A percentile compares a stretch with the other conserved stretches of the same genome.
Conservation (phyloP, 2,888 invertebrate genomes). For the Epiblema foenella region DNA sequence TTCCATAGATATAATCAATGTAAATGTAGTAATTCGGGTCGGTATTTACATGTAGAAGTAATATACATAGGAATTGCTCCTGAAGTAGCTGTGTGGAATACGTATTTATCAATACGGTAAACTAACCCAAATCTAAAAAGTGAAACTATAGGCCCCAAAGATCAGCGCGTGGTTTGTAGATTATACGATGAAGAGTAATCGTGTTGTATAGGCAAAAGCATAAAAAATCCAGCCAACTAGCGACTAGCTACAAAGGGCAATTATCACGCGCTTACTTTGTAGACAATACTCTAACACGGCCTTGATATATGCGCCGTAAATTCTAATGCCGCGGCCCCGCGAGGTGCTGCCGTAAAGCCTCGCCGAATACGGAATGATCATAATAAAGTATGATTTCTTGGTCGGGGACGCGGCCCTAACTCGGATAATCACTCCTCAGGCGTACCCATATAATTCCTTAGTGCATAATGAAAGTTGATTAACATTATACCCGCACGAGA, state of each 20-base stretch:
- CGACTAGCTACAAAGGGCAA: slow-evolving; percentile 66
- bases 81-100: neutral
- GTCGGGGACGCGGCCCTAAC: slow-evolving; percentile 79
- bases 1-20: slow-evolving; percentile 8
- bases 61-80: slow-evolving; percentile 1
- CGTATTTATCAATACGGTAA: neutral
- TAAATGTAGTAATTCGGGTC: slow-evolving; percentile 1
- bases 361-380: slow-evolving; percentile 74
- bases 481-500: slow-evolving; percentile 74
- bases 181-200: neutral
- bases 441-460: slow-evolving; percentile 85
- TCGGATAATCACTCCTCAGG: slow-evolving; percentile 84
- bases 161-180: slow-evolving; percentile 1
- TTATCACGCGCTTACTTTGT: slow-evolving; percentile 66
- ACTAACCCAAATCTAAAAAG: neutral
- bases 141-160: neutral
- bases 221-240: slow-evolving; percentile 49
- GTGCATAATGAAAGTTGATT: slow-evolving; percentile 86
- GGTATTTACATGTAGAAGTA: neutral
- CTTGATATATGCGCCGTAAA: slow-evolving; percentile 79
- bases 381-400: slow-evolving; percentile 84
- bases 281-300: slow-evolving; percentile 69
- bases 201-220: neutral
- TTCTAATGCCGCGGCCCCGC: slow-evolving; percentile 76
- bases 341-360: slow-evolving; percentile 71